These are phyloP conservation scores for Ochropleura leucogaster DNA, from an alignment of 2,888 invertebrate genomes.

Conservation along the genomic window DNA sequence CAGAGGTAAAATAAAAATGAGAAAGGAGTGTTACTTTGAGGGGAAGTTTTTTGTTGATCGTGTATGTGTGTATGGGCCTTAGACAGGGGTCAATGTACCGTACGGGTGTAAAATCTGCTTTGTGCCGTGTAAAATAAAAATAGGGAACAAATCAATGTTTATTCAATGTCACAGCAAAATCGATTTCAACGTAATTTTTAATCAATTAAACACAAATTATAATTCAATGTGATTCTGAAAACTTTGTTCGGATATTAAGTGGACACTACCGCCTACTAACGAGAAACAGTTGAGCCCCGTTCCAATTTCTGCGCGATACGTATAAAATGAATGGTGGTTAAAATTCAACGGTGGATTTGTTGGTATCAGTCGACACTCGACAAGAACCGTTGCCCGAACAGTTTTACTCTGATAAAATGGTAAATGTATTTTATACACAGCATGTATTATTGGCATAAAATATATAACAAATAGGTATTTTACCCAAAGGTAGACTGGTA, in stretches of 20 bases:
- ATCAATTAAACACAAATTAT: conserved; percentile 27
- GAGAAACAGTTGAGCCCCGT: conserved; percentile 27
- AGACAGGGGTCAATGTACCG: not conserved
- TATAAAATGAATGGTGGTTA: conserved; percentile 59
- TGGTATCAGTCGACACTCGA: conserved; percentile 15
- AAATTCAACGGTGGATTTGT: conserved; percentile 64
- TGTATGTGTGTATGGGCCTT: not conserved
- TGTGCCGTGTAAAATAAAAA: not conserved
- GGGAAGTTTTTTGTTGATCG: conserved; percentile 7
- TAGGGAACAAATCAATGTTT: not conserved
- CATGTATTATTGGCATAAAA: not conserved
- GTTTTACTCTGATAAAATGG: conserved; percentile 55
- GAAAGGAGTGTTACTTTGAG: not conserved
- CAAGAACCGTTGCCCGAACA: conserved; percentile 52
- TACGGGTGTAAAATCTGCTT: not conserved
- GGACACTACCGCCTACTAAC: not conserved
- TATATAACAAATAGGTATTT: too few relatives aligned
- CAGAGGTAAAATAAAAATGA: not conserved
- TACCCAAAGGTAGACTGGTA: too few relatives aligned
- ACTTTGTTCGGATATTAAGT: not conserved
- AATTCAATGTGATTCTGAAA: conserved; percentile 4
- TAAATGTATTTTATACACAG: conserved; percentile 13
- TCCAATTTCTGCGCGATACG: conserved; percentile 55
- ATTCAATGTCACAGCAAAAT: conserved; percentile 15
- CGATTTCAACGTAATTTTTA: conserved; percentile 6